Base-by-base conservation (phyloP, 2,797 vertebrate genomes). In the Eulemur coronatus region DNA sequence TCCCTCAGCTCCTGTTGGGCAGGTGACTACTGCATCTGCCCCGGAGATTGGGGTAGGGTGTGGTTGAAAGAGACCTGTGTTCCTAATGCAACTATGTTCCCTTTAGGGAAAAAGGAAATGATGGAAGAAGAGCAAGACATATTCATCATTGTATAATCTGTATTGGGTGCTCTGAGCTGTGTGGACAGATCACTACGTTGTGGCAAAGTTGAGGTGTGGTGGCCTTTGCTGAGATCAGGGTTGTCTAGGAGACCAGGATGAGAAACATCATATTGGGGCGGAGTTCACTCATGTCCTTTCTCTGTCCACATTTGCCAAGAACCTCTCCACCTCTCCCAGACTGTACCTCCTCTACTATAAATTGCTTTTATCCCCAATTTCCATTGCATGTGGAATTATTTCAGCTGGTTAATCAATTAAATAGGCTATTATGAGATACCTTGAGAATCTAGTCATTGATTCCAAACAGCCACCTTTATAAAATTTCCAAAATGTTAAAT, bases 321-420 rank as follows among this genome's bases (percentile, higher is more conserved):
- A 57, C 20, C 4, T 78, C 63, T 14, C 57, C 0, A n/a, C n/a
- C 17, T 33, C 15, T 52, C 48, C 41, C 35, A 11, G 11, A 2
- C 11, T 18, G 0, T 15, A 13, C 35, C 33, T 35, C 1, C n/a
- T n/a, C 1, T 7, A 10, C 8, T 76, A 1, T 28, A 35, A 43
- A 28, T 28, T 11, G 38, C 22, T 22, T 9, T 20, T 43, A 30
- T 38, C 24, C n/a, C n/a, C 22, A 11, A 46, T 85, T 84, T 70
- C 48, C 46, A 57, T 3, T 90, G 24, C 41, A 46, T 41, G 26
- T 35, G 46, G 26, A 65, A 11, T 84, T 65, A 26, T 59, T 95
- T 76, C 6, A 69, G 28, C 48, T 72, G 33, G 24, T 82, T 46
- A 38, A 59, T 46, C 5, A 11, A 46, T 72, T 50, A 38, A 70